Percentiles rank a stretch among this genome's conserved stretches.
Evolutionary conservation across 2,797 vertebrate species (phyloP).

Genomic region (Phoeniculus purpureus): DNA sequence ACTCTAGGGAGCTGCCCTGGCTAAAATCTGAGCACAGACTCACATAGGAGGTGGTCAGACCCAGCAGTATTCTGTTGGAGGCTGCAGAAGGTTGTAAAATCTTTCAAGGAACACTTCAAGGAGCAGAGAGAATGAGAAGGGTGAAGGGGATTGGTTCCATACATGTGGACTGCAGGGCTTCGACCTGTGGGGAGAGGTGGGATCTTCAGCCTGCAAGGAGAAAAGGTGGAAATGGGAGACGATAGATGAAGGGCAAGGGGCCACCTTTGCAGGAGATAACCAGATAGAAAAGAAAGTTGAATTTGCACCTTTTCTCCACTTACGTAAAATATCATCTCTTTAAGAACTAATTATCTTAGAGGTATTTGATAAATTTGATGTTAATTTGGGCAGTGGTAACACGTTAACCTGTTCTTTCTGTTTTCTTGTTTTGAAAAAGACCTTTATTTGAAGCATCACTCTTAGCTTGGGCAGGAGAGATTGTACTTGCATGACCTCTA

Average conservation of each 20-base stretch:
- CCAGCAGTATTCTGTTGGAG: background rate
- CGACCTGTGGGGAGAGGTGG: background rate
- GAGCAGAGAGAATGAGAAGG: background rate
- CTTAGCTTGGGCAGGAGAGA: background rate
- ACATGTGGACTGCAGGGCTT: background rate
- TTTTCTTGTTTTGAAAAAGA: background rate
- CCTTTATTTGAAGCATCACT: rapidly evolving
- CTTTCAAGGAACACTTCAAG: background rate
- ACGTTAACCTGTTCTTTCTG: background rate
- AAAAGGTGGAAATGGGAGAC: background rate
- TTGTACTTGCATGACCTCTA: background rate
- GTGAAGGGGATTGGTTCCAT: background rate
- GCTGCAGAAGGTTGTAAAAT: background rate
- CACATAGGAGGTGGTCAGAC: background rate
- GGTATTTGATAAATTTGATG: background rate
- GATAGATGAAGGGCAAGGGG: background rate
- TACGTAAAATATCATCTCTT: background rate
- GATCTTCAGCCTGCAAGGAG: background rate
- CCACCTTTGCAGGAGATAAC: background rate
- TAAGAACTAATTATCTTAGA: background rate
- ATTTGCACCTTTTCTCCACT: background rate
- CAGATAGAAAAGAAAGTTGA: background rate
- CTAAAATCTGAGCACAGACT: background rate
- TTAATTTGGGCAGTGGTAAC: background rate
- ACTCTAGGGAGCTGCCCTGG: background rate